Base-by-base conservation (phyloP, 2,113 vertebrate species). In the Takifugu bimaculatus region DNA sequence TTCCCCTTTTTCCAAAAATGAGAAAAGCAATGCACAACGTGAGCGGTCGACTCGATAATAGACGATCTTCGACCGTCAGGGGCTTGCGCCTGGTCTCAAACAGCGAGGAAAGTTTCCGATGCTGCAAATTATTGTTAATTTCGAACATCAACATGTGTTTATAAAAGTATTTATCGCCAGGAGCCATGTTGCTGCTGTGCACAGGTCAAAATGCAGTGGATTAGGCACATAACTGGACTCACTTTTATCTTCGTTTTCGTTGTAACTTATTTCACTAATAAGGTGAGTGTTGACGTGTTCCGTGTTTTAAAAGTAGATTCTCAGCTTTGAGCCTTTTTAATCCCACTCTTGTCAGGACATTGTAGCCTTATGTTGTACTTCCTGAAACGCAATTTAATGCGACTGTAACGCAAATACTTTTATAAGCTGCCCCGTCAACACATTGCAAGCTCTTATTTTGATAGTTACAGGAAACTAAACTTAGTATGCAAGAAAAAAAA, bases 241-340 rank as follows among this genome's bases (percentile, higher is more conserved):
- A 54, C 79, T 2, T 92, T 92, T 27, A 84, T 76, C 60, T 26
- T 72, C 12, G 54, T 89, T 54, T 92, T 89, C 42, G 80, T 90
- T 20, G 67, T 78, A 5, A 88, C 87, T 9, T 86, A 82, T 83
- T 91, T 91, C 80, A 89, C 89, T 1, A 92, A 92, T 55, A 92
- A 92, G 90, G 91, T 92, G 65, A 70, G 81, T 50, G 48, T 6
- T 47, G 44, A 45, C 44, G 44, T 45, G 44, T 13, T 45, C 44
- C 14, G 9, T 13, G 4, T 13, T 13, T 47, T 47, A 47, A 47
- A 47, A 47, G 13, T 1, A 6, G 44, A n/a, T 47, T 13, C 4
- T 47, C 45, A n/a, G 45, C 45, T 2, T 47, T n/a, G 45, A 14
- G 2, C 4, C 15, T 5, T 14, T 14, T 48, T 4, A n/a, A 14